Evolutionary conservation across 2,888 invertebrate genomes (phyloP), one percentile per base, ranked within the genome.

Genomic region (Marronus borbonicus): DNA sequence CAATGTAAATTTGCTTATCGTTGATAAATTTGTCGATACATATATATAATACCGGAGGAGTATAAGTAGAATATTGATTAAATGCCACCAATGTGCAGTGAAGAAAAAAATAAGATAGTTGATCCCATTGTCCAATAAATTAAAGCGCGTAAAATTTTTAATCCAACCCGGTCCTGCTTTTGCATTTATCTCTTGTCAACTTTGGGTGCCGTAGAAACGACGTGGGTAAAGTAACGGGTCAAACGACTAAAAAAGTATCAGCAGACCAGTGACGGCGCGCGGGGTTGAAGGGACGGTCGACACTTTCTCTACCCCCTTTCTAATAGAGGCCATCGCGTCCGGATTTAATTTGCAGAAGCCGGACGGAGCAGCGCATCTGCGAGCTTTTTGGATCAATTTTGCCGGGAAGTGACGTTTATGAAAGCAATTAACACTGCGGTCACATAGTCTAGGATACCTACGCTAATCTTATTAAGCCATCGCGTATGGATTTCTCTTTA

Each of bases 401-500:
- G 68, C 31, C 76, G 55, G 58, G 39, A 58, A 76, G 66, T 66
- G 76, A 76, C 76, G 66, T 76, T 76, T 76, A 76, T 76, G 76
- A 65, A 52, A 55, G 76, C 68, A 76, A 76, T 76, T 65, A 76
- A 76, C 76, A 76, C 66, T 60, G 76, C 66, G 76, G 76, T 76
- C 76, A 76, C 65, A 74, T 74, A 74, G 60, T 60, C 72, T 74
- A 74, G 58, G 72, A 74, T 74, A 74, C 44, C 72, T 74, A 60
- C 28, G 72, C 60, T 74, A 60, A 74, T 60, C 58, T 60, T 60
- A 68, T 74, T 24, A 20, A 60, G 44, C 60, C 28, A 55, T 74
- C 60, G 14, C 60, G 12, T 74, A 74, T 74, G 44, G 72, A 74
- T 44, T 74, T 36, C 60, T 44, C 44, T 60, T 62, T 62, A 74